phyloP scores from a whole-genome alignment of 2,888 invertebrate species.

The Tipula helvola region DNA sequence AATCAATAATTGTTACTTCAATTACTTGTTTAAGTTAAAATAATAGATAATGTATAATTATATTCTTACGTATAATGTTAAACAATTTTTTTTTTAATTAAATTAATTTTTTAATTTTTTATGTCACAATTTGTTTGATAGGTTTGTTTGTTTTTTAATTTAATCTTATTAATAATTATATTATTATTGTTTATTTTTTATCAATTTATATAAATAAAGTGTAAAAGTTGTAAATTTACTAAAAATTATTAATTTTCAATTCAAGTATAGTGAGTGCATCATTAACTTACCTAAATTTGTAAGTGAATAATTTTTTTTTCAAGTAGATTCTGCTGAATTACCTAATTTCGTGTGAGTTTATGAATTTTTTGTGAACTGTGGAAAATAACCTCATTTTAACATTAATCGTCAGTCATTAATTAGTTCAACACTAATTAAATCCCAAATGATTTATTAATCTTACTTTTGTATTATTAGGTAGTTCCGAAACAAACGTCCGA shows the following conservation, averaged over 20 bases:
- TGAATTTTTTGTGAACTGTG: no score
- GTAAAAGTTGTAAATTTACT: background rate
- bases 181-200: background rate
- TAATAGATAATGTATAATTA: background rate
- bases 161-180: background rate
- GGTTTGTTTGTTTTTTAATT: background rate
- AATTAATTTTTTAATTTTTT: background rate
- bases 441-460: no score
- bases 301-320: no score
- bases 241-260: background rate
- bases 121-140: background rate
- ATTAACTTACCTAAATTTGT: no score
- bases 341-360: no score
- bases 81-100: background rate
- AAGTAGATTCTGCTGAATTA: no score
- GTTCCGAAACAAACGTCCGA: no score
- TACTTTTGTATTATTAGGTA: no score
- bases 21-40: background rate
- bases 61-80: background rate
- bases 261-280: no score
- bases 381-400: no score
- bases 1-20: background rate
- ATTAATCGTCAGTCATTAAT: no score
- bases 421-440: no score
- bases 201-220: constrained; percentile 4